A percentile compares a stretch with the other conserved stretches of the same genome.
Evolutionary conservation across 2,797 vertebrate genomes (phyloP).

Genomic region (Ara ararauna): DNA sequence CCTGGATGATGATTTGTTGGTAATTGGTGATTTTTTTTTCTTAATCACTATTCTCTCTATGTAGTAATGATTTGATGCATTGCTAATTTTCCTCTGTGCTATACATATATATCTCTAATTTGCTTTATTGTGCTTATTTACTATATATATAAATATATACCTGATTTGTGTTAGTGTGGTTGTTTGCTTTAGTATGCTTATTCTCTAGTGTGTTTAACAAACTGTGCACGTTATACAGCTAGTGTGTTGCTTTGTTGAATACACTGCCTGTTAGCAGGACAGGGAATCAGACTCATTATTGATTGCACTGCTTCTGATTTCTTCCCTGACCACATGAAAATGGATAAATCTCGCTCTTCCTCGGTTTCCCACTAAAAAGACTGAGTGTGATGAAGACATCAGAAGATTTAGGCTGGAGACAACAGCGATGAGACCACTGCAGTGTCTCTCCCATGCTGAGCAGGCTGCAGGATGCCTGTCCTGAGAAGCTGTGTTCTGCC

Average conservation of each 20-base stretch:
- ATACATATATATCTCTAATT: background rate
- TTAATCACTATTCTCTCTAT: background rate
- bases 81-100: background rate
- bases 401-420: background rate
- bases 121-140: background rate
- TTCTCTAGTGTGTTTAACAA: background rate
- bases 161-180: background rate
- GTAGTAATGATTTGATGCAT: background rate
- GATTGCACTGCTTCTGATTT: background rate
- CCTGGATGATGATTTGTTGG: background rate
- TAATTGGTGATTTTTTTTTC: background rate
- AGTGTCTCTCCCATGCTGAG: background rate
- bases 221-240: background rate
- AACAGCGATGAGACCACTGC: accelerated
- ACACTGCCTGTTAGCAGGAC: background rate
- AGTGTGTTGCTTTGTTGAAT: background rate
- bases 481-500: background rate
- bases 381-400: background rate
- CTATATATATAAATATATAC: background rate
- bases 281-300: background rate
- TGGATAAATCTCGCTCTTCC: background rate
- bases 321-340: background rate
- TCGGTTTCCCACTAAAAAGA: background rate
- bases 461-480: background rate
- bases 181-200: background rate